Base-by-base conservation (phyloP, 2,888 invertebrate genomes). In the Agapetus fuscipes region DNA sequence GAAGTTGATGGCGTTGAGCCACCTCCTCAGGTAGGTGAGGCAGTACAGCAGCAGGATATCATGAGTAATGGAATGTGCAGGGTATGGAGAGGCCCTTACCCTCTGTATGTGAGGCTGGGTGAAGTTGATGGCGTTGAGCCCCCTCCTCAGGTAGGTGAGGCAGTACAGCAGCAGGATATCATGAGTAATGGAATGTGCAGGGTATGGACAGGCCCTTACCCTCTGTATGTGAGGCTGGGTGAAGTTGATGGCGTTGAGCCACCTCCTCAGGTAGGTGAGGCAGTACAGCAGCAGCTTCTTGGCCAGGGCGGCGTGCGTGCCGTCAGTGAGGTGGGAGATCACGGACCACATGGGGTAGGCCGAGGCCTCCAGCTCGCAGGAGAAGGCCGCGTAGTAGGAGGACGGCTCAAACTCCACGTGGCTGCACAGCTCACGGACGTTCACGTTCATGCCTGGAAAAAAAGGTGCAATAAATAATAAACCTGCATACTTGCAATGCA, bases 261-360 rank as follows among this genome's bases (percentile, higher is more conserved):
- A 96, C 55, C 85, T 83, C 57, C 83, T 80, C 52, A 95, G 69
- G 50, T 84, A 83, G 36, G 73, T 72, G 24, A 85, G 69, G 61
- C 90, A 90, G 53, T 82, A 81, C 36, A 73, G 71, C 17, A 91
- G 64, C 45, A 90, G 82, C 50, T 84, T 75, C 49, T 78, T 75
- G 33, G 88, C 87, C 27, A 87, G 71, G 48, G 77, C 72, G 14
- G 83, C 83, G 53, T 83, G 83, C 48, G 73, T 72, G 6, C 76
- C 71, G 55, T 82, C 83, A 44, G 79, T 76, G 24, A 93, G 71
- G 67, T 96, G 95, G 30, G 85, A 83, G 37, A 94, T 83, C 41
- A 96, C 76, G 10, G 93, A 90, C 95, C 95, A 96, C 94, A 96
- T 93, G 2, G 95, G 94, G 65, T 94, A 91, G 10, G 95, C 91